phyloP scores from a whole-genome alignment of 2,113 vertebrate genomes.

The Myrmecobius fasciatus region DNA sequence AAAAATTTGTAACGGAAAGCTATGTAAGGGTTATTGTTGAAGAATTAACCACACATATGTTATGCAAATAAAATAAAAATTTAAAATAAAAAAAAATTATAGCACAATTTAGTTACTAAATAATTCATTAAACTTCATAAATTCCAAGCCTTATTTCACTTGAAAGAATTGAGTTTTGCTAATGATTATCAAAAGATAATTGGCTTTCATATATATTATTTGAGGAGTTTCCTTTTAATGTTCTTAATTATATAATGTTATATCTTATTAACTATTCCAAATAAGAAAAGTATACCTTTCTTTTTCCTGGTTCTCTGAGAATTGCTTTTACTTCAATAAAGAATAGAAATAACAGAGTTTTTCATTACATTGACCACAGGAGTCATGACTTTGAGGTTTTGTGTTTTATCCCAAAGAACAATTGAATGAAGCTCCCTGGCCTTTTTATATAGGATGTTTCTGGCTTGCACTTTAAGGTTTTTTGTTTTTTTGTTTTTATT shows the following conservation, averaged over 20 bases:
- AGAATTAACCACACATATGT: too few species aligned
- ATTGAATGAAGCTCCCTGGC: not conserved
- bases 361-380: not conserved
- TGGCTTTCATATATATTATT: not conserved
- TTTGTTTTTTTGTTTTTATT: not conserved
- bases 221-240: not conserved
- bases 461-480: not conserved
- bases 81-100: too few species aligned
- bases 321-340: not conserved
- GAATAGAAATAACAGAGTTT: not conserved
- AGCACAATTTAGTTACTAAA: not conserved
- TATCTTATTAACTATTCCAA: not conserved
- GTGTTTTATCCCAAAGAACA: not conserved
- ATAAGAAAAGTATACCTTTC: not conserved
- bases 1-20: too few species aligned
- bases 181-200: conserved; percentile 21
- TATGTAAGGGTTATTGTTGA: too few species aligned
- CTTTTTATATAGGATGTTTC: not conserved
- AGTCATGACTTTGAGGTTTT: not conserved
- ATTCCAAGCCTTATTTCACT: not conserved
- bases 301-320: not conserved
- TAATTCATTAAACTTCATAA: not conserved
- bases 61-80: too few species aligned
- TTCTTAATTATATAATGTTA: not conserved
- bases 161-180: not conserved